phyloP scores from a whole-genome alignment of 1,140 invertebrate species.

The Bombus turneri region DNA sequence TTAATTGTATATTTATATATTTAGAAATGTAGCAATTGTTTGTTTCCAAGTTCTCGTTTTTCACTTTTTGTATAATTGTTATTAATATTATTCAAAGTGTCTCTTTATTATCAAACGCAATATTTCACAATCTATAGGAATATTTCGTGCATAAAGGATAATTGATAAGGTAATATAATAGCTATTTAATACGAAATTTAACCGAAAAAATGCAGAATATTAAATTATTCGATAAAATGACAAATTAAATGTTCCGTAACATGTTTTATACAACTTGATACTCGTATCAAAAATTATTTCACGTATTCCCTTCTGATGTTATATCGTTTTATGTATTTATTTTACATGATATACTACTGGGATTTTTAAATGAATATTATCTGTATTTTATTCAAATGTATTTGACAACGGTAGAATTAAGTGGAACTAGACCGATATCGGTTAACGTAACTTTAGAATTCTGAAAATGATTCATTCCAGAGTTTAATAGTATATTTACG shows the following conservation, averaged over 20 bases:
- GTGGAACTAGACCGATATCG: no score
- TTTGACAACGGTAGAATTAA: no score
- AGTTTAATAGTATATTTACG: not conserved
- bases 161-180: not conserved
- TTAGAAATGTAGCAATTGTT: no score
- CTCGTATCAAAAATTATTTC: not conserved
- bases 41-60: not conserved
- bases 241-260: not conserved
- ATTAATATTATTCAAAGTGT: not conserved
- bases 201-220: not conserved
- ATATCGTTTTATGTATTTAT: not conserved
- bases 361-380: not conserved
- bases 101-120: not conserved
- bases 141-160: not conserved
- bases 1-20: no score
- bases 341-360: not conserved
- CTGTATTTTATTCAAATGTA: not conserved
- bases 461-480: not conserved
- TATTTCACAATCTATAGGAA: no score
- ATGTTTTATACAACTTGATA: not conserved
- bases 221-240: not conserved
- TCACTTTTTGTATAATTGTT: not conserved
- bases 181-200: not conserved
- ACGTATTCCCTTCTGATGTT: not conserved
- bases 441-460: no score